phyloP scores from a whole-genome alignment of 2,113 vertebrate species.

The Perca flavescens region DNA sequence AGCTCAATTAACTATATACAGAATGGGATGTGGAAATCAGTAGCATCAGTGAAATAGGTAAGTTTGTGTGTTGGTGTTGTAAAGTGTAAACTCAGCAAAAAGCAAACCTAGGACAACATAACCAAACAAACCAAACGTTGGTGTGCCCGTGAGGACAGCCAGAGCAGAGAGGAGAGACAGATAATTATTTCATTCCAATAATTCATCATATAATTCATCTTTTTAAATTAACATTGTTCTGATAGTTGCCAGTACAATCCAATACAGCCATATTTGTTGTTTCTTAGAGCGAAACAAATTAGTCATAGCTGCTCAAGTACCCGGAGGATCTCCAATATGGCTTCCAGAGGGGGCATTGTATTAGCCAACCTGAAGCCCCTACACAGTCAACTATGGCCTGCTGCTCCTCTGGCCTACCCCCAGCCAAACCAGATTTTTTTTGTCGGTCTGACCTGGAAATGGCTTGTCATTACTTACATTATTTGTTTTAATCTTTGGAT shows the following conservation, averaged over 20 bases:
- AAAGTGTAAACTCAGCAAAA: too few relatives aligned
- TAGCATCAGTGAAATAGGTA: too few relatives aligned
- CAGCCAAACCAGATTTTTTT: constrained; percentile 8
- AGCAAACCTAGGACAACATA: too few relatives aligned
- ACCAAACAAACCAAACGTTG: too few relatives aligned
- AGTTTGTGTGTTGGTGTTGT: too few relatives aligned
- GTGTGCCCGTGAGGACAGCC: too few relatives aligned
- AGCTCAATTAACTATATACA: too few relatives aligned
- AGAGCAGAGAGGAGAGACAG: too few relatives aligned
- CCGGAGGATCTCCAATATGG: background rate
- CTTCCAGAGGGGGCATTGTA: constrained; percentile 23
- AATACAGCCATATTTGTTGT: background rate
- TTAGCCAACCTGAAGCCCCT: constrained; percentile 24
- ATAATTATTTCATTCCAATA: too few relatives aligned
- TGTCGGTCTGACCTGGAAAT: background rate
- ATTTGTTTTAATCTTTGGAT: constrained; percentile 13
- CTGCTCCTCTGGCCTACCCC: background rate
- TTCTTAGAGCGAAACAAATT: background rate
- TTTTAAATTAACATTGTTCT: background rate
- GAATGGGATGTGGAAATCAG: too few relatives aligned
- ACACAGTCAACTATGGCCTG: background rate
- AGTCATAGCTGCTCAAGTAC: background rate
- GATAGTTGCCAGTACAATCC: background rate
- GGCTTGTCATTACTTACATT: background rate
- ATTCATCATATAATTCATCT: background rate